Base-by-base conservation (phyloP, 2,113 vertebrate genomes). In the Phasianus colchicus region DNA sequence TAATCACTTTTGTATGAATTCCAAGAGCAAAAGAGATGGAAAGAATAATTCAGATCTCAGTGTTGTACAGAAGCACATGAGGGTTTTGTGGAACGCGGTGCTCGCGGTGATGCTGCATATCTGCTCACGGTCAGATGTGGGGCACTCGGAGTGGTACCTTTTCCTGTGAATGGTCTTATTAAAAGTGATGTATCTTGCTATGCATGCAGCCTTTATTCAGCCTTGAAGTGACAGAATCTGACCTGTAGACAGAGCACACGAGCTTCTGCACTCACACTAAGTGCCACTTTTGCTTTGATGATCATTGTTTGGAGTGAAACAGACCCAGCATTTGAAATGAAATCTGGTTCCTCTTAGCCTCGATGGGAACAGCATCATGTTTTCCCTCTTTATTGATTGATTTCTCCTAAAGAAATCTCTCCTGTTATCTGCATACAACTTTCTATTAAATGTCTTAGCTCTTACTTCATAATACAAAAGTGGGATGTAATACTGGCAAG, bases 1-100 rank as follows among this genome's bases (percentile, higher is more conserved):
- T 98, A 97, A 98, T 98, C 97, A 96, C 96, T 98, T 98, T 96
- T 97, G 96, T 97, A 92, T 95, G 97, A 96, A 96, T 98, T 97
- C 96, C 76, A 88, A 95, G 96, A 97, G 96, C 79, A 81, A 95
- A 95, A 97, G 93, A 96, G 88, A 96, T 84, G 27, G 86, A 95
- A 96, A 96, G 94, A 97, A 95, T 98, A 98, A 97, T 96, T 97
- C 95, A 95, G 95, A 89, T 70, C 86, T 96, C 96, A 63, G 40
- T 93, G 73, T 69, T 93, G 61, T 78, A 63, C 1, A 3, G 47
- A 91, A 90, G 85, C 81, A n/a, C 70, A 55, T 55, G 86, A 89
- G 36, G 52, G 60, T 58, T 92, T 94, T 95, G 78, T 82, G 80
- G 83, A 86, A 92, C 8, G 47, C 54, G 38, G 47, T 83, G 43